phyloP scores from a whole-genome alignment of 2,888 invertebrate genomes.

The Sesia apiformis region DNA sequence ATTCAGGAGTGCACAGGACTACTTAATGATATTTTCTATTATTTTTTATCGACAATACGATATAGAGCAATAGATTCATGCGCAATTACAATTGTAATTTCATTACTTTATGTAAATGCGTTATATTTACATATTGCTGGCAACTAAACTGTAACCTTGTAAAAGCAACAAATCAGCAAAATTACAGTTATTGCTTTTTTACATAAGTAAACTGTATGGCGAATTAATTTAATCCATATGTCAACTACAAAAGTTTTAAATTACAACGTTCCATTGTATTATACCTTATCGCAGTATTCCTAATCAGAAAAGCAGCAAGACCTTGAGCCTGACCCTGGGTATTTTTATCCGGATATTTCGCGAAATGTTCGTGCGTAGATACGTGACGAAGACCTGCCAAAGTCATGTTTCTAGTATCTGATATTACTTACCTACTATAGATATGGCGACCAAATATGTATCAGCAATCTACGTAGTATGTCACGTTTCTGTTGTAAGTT shows the following conservation, averaged over 20 bases:
- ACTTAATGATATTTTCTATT: too few relatives aligned
- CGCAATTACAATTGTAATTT: constrained; percentile 3
- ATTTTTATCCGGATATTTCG: constrained; percentile 71
- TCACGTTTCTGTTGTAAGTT: too few relatives aligned
- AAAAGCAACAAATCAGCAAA: constrained; percentile 54
- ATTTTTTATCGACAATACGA: too few relatives aligned
- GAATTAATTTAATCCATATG: neutral
- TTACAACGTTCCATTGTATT: neutral
- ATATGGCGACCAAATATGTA: neutral
- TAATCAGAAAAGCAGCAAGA: constrained; percentile 67
- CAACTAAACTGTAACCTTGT: constrained; percentile 48
- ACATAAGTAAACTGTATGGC: constrained; percentile 1
- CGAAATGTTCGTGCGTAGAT: constrained; percentile 48
- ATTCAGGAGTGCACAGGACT: too few relatives aligned
- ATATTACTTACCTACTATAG: neutral
- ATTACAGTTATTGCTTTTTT: constrained; percentile 60
- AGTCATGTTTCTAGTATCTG: constrained; percentile 16
- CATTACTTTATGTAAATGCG: constrained; percentile 1
- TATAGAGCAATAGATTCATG: neutral
- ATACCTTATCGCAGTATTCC: constrained; percentile 30
- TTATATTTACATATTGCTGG: constrained; percentile 21
- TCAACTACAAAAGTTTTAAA: constrained; percentile 1
- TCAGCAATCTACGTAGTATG: too few relatives aligned
- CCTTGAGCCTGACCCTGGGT: constrained; percentile 72
- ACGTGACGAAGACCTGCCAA: constrained; percentile 39